phyloP scores from a whole-genome alignment of 2,888 invertebrate genomes.

The Coelogynopora nodosa region DNA sequence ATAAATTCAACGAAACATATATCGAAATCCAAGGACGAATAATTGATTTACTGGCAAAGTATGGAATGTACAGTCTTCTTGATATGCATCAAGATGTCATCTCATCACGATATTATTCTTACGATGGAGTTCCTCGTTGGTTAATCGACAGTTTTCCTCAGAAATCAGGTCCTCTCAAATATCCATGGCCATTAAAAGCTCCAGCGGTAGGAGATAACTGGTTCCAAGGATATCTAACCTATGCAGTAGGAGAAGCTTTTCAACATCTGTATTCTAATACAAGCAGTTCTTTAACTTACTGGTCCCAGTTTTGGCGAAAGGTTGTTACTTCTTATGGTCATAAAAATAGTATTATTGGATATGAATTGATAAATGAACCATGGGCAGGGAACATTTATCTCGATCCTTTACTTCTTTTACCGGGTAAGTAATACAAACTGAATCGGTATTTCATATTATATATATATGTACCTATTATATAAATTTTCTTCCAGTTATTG shows the following conservation, averaged over 20 bases:
- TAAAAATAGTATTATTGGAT: constrained; percentile 51
- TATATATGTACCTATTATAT: not conserved
- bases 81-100: constrained; percentile 52
- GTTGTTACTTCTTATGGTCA: constrained; percentile 49
- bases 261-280: constrained; percentile 52
- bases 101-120: constrained; percentile 47
- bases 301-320: constrained; percentile 51
- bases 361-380: constrained; percentile 54
- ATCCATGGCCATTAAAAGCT: constrained; percentile 52
- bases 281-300: constrained; percentile 47
- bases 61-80: constrained; percentile 51
- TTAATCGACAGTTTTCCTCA: constrained; percentile 50
- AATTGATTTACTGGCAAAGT: constrained; percentile 47
- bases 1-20: constrained; percentile 51
- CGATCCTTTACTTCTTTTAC: constrained; percentile 50
- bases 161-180: constrained; percentile 47
- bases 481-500: not conserved
- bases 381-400: constrained; percentile 53
- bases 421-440: constrained; percentile 47
- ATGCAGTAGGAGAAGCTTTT: constrained; percentile 51
- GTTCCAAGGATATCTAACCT: constrained; percentile 51
- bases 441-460: not conserved
- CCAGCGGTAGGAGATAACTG: constrained; percentile 45
- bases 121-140: constrained; percentile 54
- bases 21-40: constrained; percentile 49